Conservation (phyloP, 2,113 vertebrate species). For the Meriones unguiculatus region DNA sequence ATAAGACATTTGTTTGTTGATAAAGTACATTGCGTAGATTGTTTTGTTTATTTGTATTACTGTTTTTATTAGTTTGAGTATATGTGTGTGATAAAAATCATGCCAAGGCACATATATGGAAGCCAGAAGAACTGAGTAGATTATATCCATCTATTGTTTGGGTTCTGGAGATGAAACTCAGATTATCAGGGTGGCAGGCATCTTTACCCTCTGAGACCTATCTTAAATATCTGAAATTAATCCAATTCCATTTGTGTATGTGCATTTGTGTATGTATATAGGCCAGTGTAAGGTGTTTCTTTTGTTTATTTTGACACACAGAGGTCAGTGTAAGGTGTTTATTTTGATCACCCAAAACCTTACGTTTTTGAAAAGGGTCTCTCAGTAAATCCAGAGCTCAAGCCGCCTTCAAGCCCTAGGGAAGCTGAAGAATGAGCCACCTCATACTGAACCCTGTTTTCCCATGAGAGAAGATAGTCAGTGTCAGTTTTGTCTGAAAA, state of each 20-base stretch:
- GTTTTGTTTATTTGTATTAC: not conserved
- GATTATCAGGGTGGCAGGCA: not conserved
- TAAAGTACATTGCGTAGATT: not conserved
- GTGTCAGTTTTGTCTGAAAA: not conserved
- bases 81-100: not conserved
- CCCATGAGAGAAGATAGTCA: not conserved
- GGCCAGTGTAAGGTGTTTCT: not conserved
- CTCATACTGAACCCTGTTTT: accelerated
- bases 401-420: too few relatives aligned
- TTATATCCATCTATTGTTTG: not conserved
- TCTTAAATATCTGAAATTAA: not conserved
- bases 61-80: not conserved
- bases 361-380: not conserved
- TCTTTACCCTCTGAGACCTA: not conserved
- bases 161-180: not conserved
- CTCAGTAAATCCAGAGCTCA: not conserved
- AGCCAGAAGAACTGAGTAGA: not conserved
- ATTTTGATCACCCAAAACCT: too few relatives aligned
- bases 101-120: not conserved
- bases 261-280: not conserved
- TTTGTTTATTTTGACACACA: too few relatives aligned
- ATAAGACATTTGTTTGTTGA: not conserved
- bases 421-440: too few relatives aligned
- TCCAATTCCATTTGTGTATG: not conserved
- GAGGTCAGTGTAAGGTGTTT: not conserved